Evolutionary conservation across 2,797 vertebrate genomes (phyloP).

Genomic region (Lepus townsendii): DNA sequence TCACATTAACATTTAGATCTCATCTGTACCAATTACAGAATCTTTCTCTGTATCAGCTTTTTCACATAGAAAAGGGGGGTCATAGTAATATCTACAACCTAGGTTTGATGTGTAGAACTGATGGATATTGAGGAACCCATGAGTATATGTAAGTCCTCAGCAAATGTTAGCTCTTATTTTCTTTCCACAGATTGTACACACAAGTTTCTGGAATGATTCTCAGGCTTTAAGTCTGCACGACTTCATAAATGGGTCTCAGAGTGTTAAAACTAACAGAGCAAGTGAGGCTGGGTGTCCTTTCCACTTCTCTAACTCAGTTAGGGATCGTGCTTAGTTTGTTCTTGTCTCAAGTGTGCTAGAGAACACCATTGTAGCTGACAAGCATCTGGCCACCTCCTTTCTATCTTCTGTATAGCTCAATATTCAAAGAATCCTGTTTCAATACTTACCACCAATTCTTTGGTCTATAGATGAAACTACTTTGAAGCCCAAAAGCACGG

Average conservation of each 20-base stretch:
- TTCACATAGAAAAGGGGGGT: background rate
- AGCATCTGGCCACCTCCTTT: background rate
- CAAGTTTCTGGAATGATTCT: background rate
- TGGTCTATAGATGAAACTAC: background rate
- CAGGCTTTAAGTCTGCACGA: background rate
- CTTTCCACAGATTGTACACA: background rate
- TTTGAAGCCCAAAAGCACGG: slow-evolving; percentile 3
- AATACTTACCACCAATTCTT: background rate
- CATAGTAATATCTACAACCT: background rate
- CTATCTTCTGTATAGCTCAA: background rate
- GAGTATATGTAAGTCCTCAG: background rate
- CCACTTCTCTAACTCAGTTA: background rate
- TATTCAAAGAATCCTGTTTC: background rate
- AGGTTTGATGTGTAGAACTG: background rate
- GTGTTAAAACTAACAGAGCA: background rate
- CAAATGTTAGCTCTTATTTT: slow-evolving; percentile 15
- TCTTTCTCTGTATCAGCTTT: background rate
- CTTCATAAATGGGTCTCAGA: background rate
- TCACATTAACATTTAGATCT: background rate
- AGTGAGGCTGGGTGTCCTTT: background rate
- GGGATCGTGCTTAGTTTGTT: background rate
- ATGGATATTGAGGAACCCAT: background rate
- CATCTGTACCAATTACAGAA: background rate
- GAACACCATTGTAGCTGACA: background rate
- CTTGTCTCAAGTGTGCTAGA: background rate